Percentiles rank a stretch among this genome's conserved stretches.
These are phyloP conservation scores for Rousettus madagascariensis DNA, from an alignment of 2,797 vertebrate species.

Conservation along the genomic window DNA sequence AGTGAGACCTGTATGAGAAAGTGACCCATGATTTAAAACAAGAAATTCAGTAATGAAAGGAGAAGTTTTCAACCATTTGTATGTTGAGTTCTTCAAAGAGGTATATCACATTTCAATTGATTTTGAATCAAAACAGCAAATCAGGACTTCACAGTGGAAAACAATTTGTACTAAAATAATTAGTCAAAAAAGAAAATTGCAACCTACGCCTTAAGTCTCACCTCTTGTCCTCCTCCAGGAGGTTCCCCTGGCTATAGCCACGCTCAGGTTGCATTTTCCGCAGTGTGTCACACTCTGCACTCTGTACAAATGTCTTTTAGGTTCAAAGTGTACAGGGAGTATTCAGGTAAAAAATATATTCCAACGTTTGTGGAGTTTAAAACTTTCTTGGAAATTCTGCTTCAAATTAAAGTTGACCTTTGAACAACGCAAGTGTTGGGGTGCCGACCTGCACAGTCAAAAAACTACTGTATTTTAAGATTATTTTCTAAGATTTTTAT, in stretches of 20 bases:
- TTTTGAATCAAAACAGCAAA: neutral
- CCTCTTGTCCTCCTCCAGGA: neutral
- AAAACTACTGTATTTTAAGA: neutral
- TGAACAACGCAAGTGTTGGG: neutral
- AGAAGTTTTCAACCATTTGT: neutral
- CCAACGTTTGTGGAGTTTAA: constrained; percentile 1
- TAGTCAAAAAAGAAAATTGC: neutral
- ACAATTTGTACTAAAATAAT: neutral
- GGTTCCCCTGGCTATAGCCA: neutral
- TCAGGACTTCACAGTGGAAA: neutral
- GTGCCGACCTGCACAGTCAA: neutral
- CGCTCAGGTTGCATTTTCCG: neutral
- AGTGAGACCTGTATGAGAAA: neutral
- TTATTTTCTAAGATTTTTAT: neutral
- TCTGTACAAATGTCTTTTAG: neutral
- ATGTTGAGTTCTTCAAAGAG: neutral
- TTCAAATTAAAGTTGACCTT: neutral
- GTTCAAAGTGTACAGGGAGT: neutral
- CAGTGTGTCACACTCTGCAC: neutral
- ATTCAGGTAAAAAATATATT: neutral
- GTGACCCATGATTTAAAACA: neutral
- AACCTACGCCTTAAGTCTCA: neutral
- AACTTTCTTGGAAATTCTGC: neutral
- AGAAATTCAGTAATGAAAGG: neutral
- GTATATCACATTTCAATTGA: neutral